Conservation (phyloP, 2,797 vertebrate genomes). For the Apogon talboti region DNA sequence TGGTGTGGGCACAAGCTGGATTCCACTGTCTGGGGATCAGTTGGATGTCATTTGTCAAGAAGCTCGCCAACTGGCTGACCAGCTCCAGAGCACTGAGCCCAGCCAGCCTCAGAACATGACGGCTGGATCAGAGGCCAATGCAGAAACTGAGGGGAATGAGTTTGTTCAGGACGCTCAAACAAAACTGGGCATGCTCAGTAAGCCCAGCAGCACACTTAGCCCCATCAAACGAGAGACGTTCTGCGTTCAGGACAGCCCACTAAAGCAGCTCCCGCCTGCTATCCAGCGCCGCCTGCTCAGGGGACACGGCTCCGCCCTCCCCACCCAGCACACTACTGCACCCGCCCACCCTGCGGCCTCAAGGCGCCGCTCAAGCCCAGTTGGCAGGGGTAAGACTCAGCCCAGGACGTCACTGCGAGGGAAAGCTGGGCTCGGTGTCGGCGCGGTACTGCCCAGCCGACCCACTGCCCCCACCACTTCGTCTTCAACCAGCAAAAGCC, state of each 20-base stretch:
- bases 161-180: conserved; percentile 84
- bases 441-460: conserved; percentile 73
- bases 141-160: conserved; percentile 60
- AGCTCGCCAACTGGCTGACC: conserved; percentile 86
- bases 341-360: neutral
- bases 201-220: conserved; percentile 67
- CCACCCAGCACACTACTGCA: neutral
- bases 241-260: conserved; percentile 86
- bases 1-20: conserved; percentile 78
- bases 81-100: conserved; percentile 74
- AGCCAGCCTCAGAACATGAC: neutral
- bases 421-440: conserved; percentile 49
- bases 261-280: conserved; percentile 83
- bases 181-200: conserved; percentile 83
- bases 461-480: conserved; percentile 44
- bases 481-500: conserved; percentile 46
- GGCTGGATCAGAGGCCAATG: accelerated
- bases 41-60: conserved; percentile 91
- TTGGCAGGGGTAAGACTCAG: conserved; percentile 49
- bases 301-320: conserved; percentile 10
- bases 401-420: conserved; percentile 58
- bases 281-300: conserved; percentile 76
- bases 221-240: conserved; percentile 92
- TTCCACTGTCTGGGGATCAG: conserved; percentile 85
- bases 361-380: conserved; percentile 75